Percentiles rank a stretch among this genome's conserved stretches.
phyloP scores from a whole-genome alignment of 2,888 invertebrate genomes.

The Erpobdella octoculata region DNA sequence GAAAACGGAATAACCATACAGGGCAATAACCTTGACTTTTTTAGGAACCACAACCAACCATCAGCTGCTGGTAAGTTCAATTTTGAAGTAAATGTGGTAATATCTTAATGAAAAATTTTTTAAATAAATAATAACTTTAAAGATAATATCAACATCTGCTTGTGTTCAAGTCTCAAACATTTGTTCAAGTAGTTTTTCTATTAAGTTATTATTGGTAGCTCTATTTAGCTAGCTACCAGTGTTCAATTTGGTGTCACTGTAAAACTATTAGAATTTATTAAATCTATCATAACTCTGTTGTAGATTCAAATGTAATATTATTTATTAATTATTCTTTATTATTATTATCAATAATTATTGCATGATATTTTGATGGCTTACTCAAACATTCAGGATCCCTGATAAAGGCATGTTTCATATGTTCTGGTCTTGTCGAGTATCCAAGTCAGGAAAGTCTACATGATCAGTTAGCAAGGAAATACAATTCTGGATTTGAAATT shows the following conservation, averaged over 20 bases:
- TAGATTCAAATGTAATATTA: not conserved
- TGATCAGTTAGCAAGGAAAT: constrained; percentile 47
- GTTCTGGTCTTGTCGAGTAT: constrained; percentile 49
- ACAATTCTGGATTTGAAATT: constrained; percentile 53
- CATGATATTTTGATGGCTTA: not conserved
- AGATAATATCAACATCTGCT: too few relatives aligned
- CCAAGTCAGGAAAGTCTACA: constrained; percentile 37
- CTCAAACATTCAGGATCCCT: constrained; percentile 47
- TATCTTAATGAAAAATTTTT: too few relatives aligned
- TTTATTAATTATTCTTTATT: not conserved
- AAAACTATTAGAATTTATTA: too few relatives aligned
- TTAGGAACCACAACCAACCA: constrained; percentile 53
- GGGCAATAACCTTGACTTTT: constrained; percentile 44
- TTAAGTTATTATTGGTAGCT: too few relatives aligned
- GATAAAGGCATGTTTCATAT: constrained; percentile 54
- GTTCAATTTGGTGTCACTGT: too few relatives aligned
- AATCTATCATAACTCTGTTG: too few relatives aligned
- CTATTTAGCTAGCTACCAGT: too few relatives aligned
- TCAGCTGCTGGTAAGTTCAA: constrained; percentile 48
- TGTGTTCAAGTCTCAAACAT: too few relatives aligned
- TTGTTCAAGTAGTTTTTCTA: too few relatives aligned
- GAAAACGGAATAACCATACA: constrained; percentile 40
- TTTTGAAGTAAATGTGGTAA: too few relatives aligned
- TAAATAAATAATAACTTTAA: too few relatives aligned
- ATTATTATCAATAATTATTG: too few relatives aligned